A percentile compares a stretch with the other conserved stretches of the same genome.
Evolutionary conservation across 30 jellyfish, hydroid and myxozoan genomes (phyloP).

Genomic region (Hydra vulgaris): DNA sequence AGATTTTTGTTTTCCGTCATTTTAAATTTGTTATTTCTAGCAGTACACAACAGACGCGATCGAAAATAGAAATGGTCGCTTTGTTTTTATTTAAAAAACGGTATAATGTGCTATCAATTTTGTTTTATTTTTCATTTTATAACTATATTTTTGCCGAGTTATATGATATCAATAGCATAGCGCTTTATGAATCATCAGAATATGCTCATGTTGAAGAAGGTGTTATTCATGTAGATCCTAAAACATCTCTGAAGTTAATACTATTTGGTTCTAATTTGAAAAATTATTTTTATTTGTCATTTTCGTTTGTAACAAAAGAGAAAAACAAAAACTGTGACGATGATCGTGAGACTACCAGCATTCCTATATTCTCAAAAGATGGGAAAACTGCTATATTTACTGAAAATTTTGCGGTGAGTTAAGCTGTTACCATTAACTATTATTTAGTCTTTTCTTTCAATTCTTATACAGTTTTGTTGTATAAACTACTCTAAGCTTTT

Average conservation of each 20-base stretch:
- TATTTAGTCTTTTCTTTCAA: too few relatives aligned
- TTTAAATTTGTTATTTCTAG: not conserved
- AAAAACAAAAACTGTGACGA: not conserved
- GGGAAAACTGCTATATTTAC: not conserved
- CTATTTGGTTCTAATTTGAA: not conserved
- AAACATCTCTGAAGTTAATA: not conserved
- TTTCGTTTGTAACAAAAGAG: not conserved
- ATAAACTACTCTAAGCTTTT: too few relatives aligned
- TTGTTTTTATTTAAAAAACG: not conserved
- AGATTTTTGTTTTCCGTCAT: not conserved
- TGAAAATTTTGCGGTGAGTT: not conserved
- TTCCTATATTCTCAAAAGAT: not conserved
- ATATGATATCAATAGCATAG: not conserved
- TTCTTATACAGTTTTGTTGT: too few relatives aligned
- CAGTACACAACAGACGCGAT: not conserved
- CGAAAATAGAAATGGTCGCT: not conserved
- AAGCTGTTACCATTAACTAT: too few relatives aligned
- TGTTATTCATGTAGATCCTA: not conserved
- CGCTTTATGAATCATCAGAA: not conserved
- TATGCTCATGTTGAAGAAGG: not conserved
- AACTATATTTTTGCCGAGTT: not conserved
- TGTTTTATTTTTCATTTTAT: too few relatives aligned
- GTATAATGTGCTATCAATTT: not conserved
- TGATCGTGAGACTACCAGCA: not conserved
- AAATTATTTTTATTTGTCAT: not conserved